phyloP scores from a whole-genome alignment of 2,888 invertebrate species.

The Mechanitis messenoides region DNA sequence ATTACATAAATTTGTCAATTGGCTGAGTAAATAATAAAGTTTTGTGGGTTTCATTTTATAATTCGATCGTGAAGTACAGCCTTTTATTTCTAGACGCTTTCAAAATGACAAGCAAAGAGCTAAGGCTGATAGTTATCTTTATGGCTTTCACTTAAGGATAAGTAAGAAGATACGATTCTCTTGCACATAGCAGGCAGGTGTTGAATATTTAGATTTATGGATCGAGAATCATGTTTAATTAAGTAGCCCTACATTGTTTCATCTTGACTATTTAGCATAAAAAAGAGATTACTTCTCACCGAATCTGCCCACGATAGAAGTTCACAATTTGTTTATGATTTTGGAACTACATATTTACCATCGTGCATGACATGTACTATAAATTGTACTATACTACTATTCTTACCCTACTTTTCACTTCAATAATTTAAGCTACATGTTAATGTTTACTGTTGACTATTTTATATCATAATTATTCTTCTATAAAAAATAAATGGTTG shows the following conservation, averaged over 20 bases:
- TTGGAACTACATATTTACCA: conserved; percentile 16
- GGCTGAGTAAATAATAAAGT: conserved; percentile 12
- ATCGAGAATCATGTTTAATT: conserved; percentile 68
- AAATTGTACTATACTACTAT: too few relatives aligned
- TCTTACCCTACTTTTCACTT: too few relatives aligned
- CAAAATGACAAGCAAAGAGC: conserved; percentile 32
- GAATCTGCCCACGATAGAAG: conserved; percentile 20
- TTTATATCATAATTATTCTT: conserved; percentile 4
- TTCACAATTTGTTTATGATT: conserved; percentile 29
- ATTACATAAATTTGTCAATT: too few relatives aligned
- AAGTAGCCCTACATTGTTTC: conserved; percentile 61
- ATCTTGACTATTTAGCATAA: conserved; percentile 46
- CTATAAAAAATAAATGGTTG: conserved; percentile 16
- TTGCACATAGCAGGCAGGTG: conserved; percentile 38
- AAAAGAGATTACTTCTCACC: conserved; percentile 48
- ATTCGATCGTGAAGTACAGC: conserved; percentile 14
- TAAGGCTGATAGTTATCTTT: conserved; percentile 45
- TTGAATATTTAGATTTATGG: conserved; percentile 67
- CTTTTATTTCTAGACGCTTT: conserved; percentile 21
- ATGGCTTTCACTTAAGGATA: conserved; percentile 49
- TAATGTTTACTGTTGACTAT: neutral
- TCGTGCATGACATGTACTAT: too few relatives aligned
- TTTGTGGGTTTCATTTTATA: conserved; percentile 14
- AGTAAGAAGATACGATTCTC: conserved; percentile 32
- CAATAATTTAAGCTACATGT: too few relatives aligned